A percentile compares a stretch with the other conserved stretches of the same genome.
Evolutionary conservation across 2,113 vertebrate genomes (phyloP).

Genomic region (Hypocryptadius cinnamomeus): DNA sequence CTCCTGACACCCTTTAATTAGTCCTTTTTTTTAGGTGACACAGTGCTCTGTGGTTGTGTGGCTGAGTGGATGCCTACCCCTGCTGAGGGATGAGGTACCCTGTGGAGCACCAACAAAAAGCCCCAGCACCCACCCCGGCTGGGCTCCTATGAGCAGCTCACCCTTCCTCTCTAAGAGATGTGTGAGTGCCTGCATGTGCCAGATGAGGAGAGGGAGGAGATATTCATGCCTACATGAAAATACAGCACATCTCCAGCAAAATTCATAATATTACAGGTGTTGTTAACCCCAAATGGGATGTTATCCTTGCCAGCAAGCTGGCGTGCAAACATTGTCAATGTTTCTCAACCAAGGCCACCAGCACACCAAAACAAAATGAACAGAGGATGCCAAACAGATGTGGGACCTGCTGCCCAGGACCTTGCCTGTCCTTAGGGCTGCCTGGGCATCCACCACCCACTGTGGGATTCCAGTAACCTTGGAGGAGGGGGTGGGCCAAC

Average conservation of each 20-base stretch:
- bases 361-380: neutral
- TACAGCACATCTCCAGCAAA: neutral
- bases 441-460: accelerated
- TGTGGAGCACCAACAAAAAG: constrained; percentile 51
- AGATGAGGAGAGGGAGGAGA: neutral
- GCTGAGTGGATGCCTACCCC: constrained; percentile 47
- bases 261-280: neutral
- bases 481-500: accelerated
- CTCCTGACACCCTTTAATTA: constrained; percentile 71
- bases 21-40: constrained; percentile 4
- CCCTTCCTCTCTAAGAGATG: constrained; percentile 24
- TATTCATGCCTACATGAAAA: neutral
- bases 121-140: constrained; percentile 22
- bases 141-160: constrained; percentile 57
- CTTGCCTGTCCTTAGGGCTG: neutral
- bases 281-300: neutral
- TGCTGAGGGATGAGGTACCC: constrained; percentile 44
- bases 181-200: neutral
- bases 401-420: neutral
- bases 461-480: neutral
- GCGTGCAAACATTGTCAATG: accelerated
- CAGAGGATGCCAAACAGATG: neutral
- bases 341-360: neutral
- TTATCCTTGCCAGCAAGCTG: neutral
- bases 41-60: constrained; percentile 15